phyloP scores from a whole-genome alignment of 2,797 vertebrate species.

The Microcaecilia unicolor region DNA sequence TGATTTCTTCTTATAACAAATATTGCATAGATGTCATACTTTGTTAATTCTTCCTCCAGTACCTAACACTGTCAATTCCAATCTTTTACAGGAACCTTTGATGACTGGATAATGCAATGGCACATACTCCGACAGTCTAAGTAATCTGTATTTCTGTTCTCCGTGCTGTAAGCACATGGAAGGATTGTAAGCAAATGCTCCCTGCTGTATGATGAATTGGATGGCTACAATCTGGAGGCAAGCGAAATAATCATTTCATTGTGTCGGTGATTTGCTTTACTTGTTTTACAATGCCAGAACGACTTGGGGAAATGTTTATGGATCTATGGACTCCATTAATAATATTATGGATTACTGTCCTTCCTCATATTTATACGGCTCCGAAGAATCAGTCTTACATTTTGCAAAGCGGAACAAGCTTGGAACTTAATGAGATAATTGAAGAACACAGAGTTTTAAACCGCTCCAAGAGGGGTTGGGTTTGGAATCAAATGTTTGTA shows the following conservation, averaged over 20 bases:
- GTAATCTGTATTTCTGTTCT: conserved; percentile 48
- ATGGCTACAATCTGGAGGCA: conserved; percentile 66
- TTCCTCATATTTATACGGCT: conserved; percentile 69
- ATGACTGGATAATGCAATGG: conserved; percentile 62
- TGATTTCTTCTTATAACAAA: too few relatives aligned
- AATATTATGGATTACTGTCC: conserved; percentile 90
- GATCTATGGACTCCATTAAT: conserved; percentile 86
- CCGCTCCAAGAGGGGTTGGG: conserved; percentile 96
- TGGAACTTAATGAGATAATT: conserved; percentile 59
- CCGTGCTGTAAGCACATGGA: conserved; percentile 62
- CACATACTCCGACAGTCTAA: conserved; percentile 49
- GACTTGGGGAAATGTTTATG: conserved; percentile 73
- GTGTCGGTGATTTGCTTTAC: conserved; percentile 61
- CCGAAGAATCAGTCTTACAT: conserved; percentile 71
- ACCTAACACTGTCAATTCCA: too few relatives aligned
- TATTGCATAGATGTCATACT: too few relatives aligned
- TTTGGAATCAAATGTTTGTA: conserved; percentile 99
- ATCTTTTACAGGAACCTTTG: conserved; percentile 53
- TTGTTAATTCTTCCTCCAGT: too few relatives aligned
- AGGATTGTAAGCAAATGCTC: conserved; percentile 71
- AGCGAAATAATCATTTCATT: conserved; percentile 74
- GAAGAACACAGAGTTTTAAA: conserved; percentile 87
- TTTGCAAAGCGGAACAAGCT: conserved; percentile 63
- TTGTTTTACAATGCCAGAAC: conserved; percentile 75
- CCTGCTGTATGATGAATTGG: conserved; percentile 69